These are phyloP conservation scores for Potamilus streckersoni DNA, from an alignment of 1,140 invertebrate genomes.

Conservation along the genomic window DNA sequence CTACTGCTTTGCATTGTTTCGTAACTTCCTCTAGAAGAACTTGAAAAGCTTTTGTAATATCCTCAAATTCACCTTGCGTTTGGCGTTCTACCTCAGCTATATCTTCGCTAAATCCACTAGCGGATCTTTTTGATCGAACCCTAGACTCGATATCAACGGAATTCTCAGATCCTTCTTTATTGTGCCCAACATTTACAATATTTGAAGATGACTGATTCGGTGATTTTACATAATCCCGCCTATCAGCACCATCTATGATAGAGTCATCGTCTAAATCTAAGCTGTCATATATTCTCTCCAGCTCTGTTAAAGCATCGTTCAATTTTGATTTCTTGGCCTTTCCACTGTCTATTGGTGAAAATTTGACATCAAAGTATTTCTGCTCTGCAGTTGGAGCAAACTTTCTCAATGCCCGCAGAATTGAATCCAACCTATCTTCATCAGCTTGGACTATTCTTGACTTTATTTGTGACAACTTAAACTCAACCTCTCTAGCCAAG, in stretches of 20 bases:
- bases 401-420: constrained; percentile 51
- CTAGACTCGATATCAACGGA: constrained; percentile 13
- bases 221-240: constrained; percentile 14
- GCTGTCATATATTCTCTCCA: constrained; percentile 56
- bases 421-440: constrained; percentile 55
- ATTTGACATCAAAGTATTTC: constrained; percentile 31
- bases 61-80: constrained; percentile 57
- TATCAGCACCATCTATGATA: constrained; percentile 30
- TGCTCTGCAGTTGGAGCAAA: constrained; percentile 48
- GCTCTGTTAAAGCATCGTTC: constrained; percentile 53
- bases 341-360: constrained; percentile 35
- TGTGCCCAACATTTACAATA: no score
- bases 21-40: constrained; percentile 57
- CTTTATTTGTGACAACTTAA: constrained; percentile 53
- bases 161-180: no score
- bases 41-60: constrained; percentile 60
- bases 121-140: constrained; percentile 18
- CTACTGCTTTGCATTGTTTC: constrained; percentile 22
- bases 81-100: constrained; percentile 47
- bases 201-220: no score
- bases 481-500: constrained; percentile 56
- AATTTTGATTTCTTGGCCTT: constrained; percentile 49
- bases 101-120: constrained; percentile 25
- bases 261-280: constrained; percentile 47
- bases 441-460: constrained; percentile 53